Conservation (phyloP, 2,113 vertebrate genomes). For the Pteropus alecto region DNA sequence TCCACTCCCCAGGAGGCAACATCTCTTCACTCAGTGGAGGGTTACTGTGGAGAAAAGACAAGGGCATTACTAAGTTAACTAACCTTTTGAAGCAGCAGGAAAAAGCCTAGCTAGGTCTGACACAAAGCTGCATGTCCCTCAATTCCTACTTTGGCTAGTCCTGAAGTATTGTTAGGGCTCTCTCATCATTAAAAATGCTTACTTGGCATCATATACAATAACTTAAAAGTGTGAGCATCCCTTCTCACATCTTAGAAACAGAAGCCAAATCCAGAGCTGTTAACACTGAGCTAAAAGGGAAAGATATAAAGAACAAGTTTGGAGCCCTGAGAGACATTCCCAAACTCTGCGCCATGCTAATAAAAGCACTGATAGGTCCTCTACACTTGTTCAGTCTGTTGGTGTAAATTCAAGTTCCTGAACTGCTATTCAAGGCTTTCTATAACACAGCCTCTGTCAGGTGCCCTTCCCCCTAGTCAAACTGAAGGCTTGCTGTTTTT, state of each 20-base stretch:
- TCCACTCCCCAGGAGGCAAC: conserved; percentile 99
- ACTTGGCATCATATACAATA: neutral
- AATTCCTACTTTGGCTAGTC: conserved; percentile 5
- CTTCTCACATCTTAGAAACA: conserved; percentile 25
- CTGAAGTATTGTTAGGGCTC: neutral
- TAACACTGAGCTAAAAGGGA: neutral
- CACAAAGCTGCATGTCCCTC: neutral
- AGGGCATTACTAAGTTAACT: conserved; percentile 48
- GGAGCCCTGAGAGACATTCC: neutral
- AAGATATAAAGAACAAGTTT: neutral
- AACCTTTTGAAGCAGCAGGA: conserved; percentile 27
- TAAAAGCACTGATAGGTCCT: neutral
- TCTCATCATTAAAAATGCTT: neutral
- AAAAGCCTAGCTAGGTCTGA: neutral
- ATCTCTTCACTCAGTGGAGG: conserved; percentile 98
- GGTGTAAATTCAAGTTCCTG: neutral
- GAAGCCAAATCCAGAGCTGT: conserved; percentile 34
- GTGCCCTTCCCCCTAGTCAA: neutral
- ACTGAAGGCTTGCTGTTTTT: neutral
- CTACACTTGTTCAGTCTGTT: neutral
- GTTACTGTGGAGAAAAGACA: conserved; percentile 86
- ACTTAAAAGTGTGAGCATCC: neutral
- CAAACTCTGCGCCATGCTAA: neutral
- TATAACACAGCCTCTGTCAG: neutral
- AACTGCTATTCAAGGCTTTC: neutral